Evolutionary conservation across 2,113 vertebrate genomes (phyloP), one percentile per base, ranked within the genome.

Genomic region (Anarrhichthys ocellatus): DNA sequence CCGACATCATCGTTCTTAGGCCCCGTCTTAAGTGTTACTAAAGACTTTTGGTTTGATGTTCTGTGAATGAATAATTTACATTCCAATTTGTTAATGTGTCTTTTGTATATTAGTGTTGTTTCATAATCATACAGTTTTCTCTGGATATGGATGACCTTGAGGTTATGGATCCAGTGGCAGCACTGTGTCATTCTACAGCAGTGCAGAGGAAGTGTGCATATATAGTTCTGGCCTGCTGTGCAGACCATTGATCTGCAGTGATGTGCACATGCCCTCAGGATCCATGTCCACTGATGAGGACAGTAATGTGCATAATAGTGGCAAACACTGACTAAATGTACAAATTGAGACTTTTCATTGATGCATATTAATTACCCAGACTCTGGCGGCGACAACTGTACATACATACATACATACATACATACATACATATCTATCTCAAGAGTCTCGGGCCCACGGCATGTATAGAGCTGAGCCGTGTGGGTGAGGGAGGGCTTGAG

Each of bases 91-190:
- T 24, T 65, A 73, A 17, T 1, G 22, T 68, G n/a, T 14, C 15
- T 34, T 17, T 18, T 70, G 20, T 20, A 48, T 29, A 44, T 10
- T 7, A 9, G 38, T 58, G 52, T 48, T 2, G 54, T 32, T 65
- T 65, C 42, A 42, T 44, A 42, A 50, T n/a, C 7, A 34, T 59
- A 10, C 7, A 0, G 18, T 79, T 27, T 56, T 22, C 36, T 78
- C 1, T 46, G 66, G 48, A 20, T 72, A 78, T 44, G 34, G 50
- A 88, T 32, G 83, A 92, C 83, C 83, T 79, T 82, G 78, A 44
- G 2, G 46, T 67, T 62, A 86, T 85, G 61, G 82, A 86, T 72
- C 36, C 36, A 32, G 8, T 56, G 67, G n/a, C 9, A n/a, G 34
- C 22, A 24, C 29, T 11, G 50, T 71, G 44, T 73, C 24, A 63